Conservation (phyloP, 1,140 invertebrate genomes). For the Asbolus verrucosus region DNA sequence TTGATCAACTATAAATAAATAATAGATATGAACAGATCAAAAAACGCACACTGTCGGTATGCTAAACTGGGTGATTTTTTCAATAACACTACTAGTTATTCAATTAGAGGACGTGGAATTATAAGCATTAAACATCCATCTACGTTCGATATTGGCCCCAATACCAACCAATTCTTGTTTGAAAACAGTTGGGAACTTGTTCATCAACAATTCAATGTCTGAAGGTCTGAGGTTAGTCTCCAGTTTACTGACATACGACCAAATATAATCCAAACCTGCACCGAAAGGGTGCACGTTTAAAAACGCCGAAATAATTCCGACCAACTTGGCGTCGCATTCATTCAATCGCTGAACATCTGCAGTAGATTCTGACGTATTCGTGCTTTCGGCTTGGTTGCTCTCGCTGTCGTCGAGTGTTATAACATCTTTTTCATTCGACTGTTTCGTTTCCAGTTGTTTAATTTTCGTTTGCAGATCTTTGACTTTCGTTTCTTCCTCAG, state of each 20-base stretch:
- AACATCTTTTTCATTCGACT: constrained; percentile 56
- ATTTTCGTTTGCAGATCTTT: constrained; percentile 70
- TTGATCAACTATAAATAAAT: too few relatives aligned
- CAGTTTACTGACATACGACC: constrained; percentile 85
- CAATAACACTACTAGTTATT: too few relatives aligned
- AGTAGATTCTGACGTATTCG: constrained; percentile 44
- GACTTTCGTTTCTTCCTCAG: constrained; percentile 72
- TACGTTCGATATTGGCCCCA: constrained; percentile 80
- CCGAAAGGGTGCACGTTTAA: constrained; percentile 90
- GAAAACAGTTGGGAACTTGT: constrained; percentile 81
- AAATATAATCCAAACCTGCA: constrained; percentile 85
- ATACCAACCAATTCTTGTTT: constrained; percentile 80
- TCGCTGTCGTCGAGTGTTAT: constrained; percentile 62
- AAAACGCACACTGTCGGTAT: background rate
- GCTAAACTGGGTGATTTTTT: too few relatives aligned
- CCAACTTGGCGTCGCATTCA: constrained; percentile 73
- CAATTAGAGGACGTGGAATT: constrained; percentile 44
- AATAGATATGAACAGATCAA: constrained; percentile 8
- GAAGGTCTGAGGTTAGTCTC: constrained; percentile 74
- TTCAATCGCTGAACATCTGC: constrained; percentile 37
- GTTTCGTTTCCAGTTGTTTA: constrained; percentile 61
- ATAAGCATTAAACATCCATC: constrained; percentile 83
- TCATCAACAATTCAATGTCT: constrained; percentile 81
- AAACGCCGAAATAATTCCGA: constrained; percentile 85
- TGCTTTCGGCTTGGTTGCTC: constrained; percentile 58